These are phyloP conservation scores for Muscidifurax raptorellus DNA, from an alignment of 1,140 invertebrate species.

Conservation along the genomic window DNA sequence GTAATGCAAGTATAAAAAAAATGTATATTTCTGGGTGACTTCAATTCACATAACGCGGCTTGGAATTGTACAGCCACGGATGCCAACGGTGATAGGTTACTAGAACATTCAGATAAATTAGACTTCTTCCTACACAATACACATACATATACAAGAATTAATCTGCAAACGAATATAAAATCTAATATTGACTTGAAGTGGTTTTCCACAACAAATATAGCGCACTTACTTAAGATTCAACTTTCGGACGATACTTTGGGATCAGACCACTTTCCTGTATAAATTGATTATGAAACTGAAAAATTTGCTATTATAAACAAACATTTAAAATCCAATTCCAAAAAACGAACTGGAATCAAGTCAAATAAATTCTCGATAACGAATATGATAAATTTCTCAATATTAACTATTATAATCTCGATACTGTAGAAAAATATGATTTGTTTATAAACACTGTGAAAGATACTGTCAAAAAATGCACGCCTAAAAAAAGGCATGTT, in stretches of 20 bases:
- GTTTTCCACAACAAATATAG: slow-evolving; percentile 54
- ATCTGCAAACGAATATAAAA: background rate
- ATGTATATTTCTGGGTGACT: background rate
- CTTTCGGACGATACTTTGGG: slow-evolving; percentile 58
- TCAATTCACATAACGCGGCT: background rate
- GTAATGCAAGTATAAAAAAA: background rate
- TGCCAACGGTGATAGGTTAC: background rate
- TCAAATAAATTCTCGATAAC: too few species aligned
- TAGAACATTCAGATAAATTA: background rate
- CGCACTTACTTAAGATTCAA: slow-evolving; percentile 57
- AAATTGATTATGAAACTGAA: slow-evolving; percentile 53
- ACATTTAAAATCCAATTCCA: slow-evolving; percentile 44
- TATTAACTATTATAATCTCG: background rate
- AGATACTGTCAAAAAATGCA: slow-evolving; percentile 46
- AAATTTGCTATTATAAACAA: slow-evolving; percentile 45
- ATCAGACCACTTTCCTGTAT: slow-evolving; percentile 64
- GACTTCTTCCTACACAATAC: slow-evolving; percentile 15
- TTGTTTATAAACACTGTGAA: slow-evolving; percentile 40
- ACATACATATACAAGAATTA: background rate
- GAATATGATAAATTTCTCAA: background rate
- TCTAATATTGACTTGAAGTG: slow-evolving; percentile 47
- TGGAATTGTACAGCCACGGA: background rate
- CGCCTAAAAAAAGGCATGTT: slow-evolving; percentile 23
- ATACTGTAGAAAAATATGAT: slow-evolving; percentile 5
- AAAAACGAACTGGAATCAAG: slow-evolving; percentile 29